Evolutionary conservation across 2,113 vertebrate species (phyloP), one percentile per base, ranked within the genome.

Genomic region (Paralichthys olivaceus): DNA sequence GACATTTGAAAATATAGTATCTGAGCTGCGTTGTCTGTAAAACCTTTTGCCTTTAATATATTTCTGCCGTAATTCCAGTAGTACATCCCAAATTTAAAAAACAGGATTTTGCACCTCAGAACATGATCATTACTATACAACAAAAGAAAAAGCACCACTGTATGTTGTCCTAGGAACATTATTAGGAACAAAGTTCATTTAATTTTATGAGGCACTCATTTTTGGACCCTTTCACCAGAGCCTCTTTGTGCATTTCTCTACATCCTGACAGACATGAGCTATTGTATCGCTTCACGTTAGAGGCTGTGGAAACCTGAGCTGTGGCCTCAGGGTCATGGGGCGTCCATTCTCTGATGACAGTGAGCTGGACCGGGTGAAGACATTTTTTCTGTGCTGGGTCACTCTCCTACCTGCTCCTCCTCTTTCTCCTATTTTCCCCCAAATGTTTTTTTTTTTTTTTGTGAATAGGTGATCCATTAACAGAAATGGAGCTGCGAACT

Each of bases 401-500:
- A 70, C 73, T 71, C 62, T 72, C 70, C 73, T 83, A 25, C 66
- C 71, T 74, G 7, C 75, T 74, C 28, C 69, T 61, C 73, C 76
- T 78, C 80, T 63, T 73, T 72, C 72, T 84, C 67, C 68, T 65
- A 76, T 65, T 74, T 73, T 43, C 49, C 62, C 15, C 62, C 9
- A 74, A 77, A 78, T 9, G 4, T 49, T 4, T 45, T 68, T 74
- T 76, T 9, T 3, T 49, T 4, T 45, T 68, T 74, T 76, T 75
- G 57, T 84, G 80, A 85, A 90, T 77, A 76, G 75, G 72, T 85
- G 69, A 86, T 70, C 77, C 81, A 89, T 87, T 83, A 87, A 78
- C 84, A 86, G 77, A 83, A 64, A 70, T 56, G 65, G 81, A 69
- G 69, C 6, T 23, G 55, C 14, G n/a, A 53, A 71, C 72, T 40